These are phyloP conservation scores for Rhabdomys dilectus DNA, from an alignment of 2,113 vertebrate species.

Conservation along the genomic window DNA sequence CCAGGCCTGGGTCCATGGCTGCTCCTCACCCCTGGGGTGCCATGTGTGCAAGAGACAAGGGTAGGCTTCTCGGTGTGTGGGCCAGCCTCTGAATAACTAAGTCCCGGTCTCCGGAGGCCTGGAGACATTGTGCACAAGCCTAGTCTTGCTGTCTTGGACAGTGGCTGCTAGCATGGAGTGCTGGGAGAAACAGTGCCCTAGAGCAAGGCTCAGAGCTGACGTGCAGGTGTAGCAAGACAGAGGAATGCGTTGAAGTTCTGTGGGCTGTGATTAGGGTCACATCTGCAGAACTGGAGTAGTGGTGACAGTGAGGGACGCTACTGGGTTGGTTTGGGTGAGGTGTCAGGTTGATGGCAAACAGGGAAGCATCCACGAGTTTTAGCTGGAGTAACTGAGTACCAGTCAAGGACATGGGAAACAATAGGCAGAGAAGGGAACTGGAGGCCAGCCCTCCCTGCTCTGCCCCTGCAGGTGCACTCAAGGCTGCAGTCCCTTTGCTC, in stretches of 20 bases:
- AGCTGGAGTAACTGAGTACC: background rate
- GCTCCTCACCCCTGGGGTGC: background rate
- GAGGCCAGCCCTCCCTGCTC: too few species aligned
- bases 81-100: background rate
- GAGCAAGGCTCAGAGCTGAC: background rate
- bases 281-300: background rate
- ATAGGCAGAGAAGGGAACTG: background rate
- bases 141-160: background rate
- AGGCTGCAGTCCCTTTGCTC: background rate
- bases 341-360: background rate
- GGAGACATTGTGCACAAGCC: background rate
- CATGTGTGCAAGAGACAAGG: background rate
- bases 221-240: background rate
- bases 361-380: background rate
- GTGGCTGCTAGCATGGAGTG: background rate
- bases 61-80: background rate
- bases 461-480: background rate
- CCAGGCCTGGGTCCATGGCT: background rate
- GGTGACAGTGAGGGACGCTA: background rate
- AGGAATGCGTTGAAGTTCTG: background rate
- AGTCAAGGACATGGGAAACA: background rate
- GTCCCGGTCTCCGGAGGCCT: background rate
- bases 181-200: rapidly evolving
- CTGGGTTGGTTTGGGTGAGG: background rate
- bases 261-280: background rate